phyloP scores from a whole-genome alignment of 2,113 vertebrate species.

The Pelusios castaneus region DNA sequence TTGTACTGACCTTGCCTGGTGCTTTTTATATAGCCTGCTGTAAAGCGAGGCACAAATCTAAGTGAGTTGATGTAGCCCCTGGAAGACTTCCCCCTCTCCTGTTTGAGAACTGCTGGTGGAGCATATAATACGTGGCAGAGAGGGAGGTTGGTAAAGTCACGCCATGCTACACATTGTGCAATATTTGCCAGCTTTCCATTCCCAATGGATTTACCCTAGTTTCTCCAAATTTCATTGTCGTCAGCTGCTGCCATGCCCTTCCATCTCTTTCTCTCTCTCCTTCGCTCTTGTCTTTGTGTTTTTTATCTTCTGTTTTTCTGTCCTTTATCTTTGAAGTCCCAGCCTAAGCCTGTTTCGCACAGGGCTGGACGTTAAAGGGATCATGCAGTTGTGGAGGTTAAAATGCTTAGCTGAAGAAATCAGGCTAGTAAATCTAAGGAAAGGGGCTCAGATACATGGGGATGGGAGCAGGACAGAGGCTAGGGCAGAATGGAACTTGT shows the following conservation, averaged over 20 bases:
- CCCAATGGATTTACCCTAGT: neutral
- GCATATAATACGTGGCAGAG: too few relatives aligned
- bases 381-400: conserved; percentile 3
- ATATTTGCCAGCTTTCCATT: neutral
- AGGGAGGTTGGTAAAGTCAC: neutral
- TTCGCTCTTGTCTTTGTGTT: conserved; percentile 36
- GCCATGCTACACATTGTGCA: neutral
- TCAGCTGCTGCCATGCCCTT: conserved; percentile 49
- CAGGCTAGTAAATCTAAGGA: conserved; percentile 35
- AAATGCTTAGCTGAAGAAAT: neutral
- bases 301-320: conserved; percentile 64
- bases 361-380: conserved; percentile 62
- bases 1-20: too few relatives aligned
- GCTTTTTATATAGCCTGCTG: too few relatives aligned
- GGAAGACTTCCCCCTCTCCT: too few relatives aligned
- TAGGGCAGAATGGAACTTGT: conserved; percentile 66
- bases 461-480: conserved; percentile 67
- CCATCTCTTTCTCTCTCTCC: conserved; percentile 39
- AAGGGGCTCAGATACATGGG: conserved; percentile 65
- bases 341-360: conserved; percentile 55
- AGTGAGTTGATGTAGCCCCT: too few relatives aligned
- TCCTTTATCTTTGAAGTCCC: conserved; percentile 55
- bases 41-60: too few relatives aligned
- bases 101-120: too few relatives aligned
- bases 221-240: conserved; percentile 39